Conservation (phyloP, 2,797 vertebrate species). For the Squalus acanthias region DNA sequence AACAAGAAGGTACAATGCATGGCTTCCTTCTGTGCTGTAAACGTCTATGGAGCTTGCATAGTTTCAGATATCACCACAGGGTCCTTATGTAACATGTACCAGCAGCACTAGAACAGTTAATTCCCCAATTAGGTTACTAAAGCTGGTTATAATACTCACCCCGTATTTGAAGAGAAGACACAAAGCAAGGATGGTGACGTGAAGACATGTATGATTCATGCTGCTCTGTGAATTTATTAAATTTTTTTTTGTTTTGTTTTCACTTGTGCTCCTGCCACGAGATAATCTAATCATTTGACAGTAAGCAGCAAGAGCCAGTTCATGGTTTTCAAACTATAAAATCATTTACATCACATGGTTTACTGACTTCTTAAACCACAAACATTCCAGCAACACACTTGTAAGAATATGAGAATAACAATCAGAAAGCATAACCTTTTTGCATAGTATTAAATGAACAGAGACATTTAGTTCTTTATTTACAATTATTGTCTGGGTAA, state of each 20-base stretch:
- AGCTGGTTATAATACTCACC: conserved; percentile 26
- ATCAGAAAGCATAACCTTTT: conserved; percentile 92
- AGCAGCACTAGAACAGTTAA: not conserved
- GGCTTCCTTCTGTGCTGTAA: not conserved
- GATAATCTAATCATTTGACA: conserved; percentile 68
- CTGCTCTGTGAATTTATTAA: conserved; percentile 86
- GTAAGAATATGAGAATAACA: conserved; percentile 72
- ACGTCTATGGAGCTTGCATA: not conserved
- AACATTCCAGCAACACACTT: conserved; percentile 86
- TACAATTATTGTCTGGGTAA: conserved; percentile 99
- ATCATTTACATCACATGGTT: conserved; percentile 82
- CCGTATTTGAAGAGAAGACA: conserved; percentile 9
- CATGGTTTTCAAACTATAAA: conserved; percentile 73
- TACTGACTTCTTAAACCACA: conserved; percentile 78
- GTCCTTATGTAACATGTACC: not conserved
- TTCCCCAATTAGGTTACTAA: not conserved
- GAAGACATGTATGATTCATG: conserved; percentile 61
- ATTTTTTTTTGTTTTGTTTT: conserved; percentile 59
- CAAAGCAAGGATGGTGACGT: conserved; percentile 33
- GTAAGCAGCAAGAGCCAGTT: conserved; percentile 79
- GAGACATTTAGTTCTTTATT: conserved; percentile 98
- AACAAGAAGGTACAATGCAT: not conserved
- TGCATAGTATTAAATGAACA: conserved; percentile 99
- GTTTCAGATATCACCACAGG: not conserved
- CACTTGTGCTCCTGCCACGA: conserved; percentile 76